Percentiles rank a stretch among this genome's conserved stretches.
Evolutionary conservation across 2,888 invertebrate species (phyloP).

Genomic region (Nephrotoma flavescens): DNA sequence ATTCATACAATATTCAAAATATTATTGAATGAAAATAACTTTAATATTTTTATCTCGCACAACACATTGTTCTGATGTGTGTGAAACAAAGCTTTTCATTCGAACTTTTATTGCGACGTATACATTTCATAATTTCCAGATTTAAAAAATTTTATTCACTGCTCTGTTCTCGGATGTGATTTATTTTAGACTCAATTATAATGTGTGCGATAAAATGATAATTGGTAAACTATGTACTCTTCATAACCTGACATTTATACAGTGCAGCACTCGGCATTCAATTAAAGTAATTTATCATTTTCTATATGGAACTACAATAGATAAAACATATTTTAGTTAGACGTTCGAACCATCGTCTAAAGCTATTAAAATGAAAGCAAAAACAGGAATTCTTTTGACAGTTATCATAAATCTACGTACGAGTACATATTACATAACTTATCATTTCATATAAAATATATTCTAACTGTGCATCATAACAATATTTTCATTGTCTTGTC

Average conservation of each 20-base stretch:
- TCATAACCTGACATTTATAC: background rate
- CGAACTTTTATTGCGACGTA: background rate
- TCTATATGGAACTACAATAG: background rate
- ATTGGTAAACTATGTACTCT: background rate
- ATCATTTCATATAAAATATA: background rate
- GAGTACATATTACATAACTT: background rate
- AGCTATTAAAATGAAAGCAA: background rate
- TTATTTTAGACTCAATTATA: background rate
- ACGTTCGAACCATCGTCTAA: background rate
- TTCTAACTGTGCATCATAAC: background rate
- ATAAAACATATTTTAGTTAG: background rate
- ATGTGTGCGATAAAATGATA: background rate
- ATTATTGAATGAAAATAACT: background rate
- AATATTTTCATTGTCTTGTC: background rate
- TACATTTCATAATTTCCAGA: background rate
- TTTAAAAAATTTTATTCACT: background rate
- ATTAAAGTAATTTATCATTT: background rate
- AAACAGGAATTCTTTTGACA: background rate
- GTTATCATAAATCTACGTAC: background rate
- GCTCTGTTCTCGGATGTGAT: background rate
- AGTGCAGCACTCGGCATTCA: background rate
- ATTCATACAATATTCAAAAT: background rate
- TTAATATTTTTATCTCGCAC: background rate
- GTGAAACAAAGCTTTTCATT: background rate
- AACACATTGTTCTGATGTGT: background rate